Base-by-base conservation (phyloP, 2,113 vertebrate species). In the Tetraodon nigroviridis region DNA sequence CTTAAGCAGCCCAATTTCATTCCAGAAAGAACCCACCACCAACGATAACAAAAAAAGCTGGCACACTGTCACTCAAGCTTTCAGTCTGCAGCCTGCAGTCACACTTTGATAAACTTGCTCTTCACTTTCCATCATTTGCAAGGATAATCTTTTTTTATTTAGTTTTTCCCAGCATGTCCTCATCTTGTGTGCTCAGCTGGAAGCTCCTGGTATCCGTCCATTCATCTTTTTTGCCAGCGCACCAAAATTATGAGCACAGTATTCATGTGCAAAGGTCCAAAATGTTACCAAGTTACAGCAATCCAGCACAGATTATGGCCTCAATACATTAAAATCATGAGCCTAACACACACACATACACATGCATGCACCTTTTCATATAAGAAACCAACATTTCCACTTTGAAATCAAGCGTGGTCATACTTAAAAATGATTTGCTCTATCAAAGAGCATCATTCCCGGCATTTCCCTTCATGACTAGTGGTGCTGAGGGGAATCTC, bases 1-100 rank as follows among this genome's bases (percentile, higher is more conserved):
- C 12, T 73, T 58, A 56, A 54, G 41, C 51, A 73, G 29, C 55
- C 54, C 50, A 48, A 56, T 69, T 58, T 52, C 52, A 19, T 64
- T 53, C 73, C 51, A 60, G 71, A 57, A 67, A 59, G 63, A 71
- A 64, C 62, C 65, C 50, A 63, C 54, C 42, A 12, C 21, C 66
- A 40, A 62, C 72, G 67, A 76, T n/a, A 63, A 37, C 55, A 65
- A 51, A 70, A 22, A 55, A 72, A 1, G 21, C 14, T 17, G 10
- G 24, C 41, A 32, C 4, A 46, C 79, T 74, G 86, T 84, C 85
- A 83, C 73, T 88, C 81, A 83, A 66, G 69, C 66, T 79, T 78
- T 78, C 56, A 58, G 60, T 76, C 50, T 51, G 56, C 73, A 77
- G 79, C 75, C 76, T 55, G 62, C 78, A 78, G 82, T 79, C 76